These are phyloP conservation scores for Pachydiplax longipennis DNA, from an alignment of 2,888 invertebrate genomes.

Conservation along the genomic window DNA sequence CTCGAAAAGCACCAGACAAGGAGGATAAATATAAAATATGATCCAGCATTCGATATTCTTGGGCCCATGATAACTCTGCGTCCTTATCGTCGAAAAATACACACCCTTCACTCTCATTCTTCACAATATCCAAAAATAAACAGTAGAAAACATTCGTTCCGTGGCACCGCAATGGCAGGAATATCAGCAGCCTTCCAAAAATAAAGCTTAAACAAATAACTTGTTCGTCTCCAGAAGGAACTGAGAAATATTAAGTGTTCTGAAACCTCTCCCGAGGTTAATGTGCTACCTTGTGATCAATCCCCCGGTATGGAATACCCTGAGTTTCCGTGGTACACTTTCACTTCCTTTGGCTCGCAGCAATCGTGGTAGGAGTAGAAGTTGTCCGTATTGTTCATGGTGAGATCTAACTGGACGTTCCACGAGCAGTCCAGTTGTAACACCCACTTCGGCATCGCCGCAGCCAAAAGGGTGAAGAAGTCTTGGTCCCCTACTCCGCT, in stretches of 20 bases:
- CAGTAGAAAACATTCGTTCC: not conserved
- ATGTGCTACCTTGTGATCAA: not conserved
- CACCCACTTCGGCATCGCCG: constrained; percentile 12
- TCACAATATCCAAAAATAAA: no score
- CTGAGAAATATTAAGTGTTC: no score
- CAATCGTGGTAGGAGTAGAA: constrained; percentile 17
- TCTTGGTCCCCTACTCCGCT: constrained; percentile 43
- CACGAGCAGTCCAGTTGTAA: constrained; percentile 36
- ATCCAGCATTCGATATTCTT: not conserved
- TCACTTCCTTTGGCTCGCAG: not conserved
- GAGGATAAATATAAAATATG: not conserved
- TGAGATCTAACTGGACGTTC: constrained; percentile 45
- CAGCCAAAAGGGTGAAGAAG: constrained; percentile 40
- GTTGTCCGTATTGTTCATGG: not conserved
- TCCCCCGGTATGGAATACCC: constrained; percentile 35
- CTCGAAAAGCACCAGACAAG: not conserved
- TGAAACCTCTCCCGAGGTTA: no score
- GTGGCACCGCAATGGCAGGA: not conserved
- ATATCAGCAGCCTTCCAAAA: not conserved
- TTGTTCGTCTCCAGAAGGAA: no score
- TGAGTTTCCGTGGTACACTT: constrained; percentile 37
- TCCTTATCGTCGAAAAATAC: not conserved
- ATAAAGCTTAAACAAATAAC: not conserved
- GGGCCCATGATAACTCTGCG: not conserved
- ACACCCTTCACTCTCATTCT: not conserved